A percentile compares a stretch with the other conserved stretches of the same genome.
Conservation (phyloP, 2,113 vertebrate genomes). For the Erinaceus europaeus region DNA sequence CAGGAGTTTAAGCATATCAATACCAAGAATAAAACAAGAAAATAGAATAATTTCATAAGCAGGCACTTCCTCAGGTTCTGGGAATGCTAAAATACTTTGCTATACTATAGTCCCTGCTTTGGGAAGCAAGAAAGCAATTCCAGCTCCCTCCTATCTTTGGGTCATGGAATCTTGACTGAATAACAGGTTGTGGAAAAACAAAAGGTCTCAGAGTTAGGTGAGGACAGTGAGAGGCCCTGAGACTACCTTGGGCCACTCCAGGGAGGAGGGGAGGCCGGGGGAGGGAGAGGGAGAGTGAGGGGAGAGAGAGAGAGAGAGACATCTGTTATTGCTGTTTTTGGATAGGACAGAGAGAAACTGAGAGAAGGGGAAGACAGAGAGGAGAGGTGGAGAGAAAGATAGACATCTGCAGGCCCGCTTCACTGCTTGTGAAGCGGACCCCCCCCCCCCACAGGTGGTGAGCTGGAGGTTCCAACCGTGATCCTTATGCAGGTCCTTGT, state of each 20-base stretch:
- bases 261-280: not conserved
- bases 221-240: not conserved
- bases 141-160: not conserved
- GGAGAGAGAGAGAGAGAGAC: not conserved
- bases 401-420: no score
- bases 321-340: no score
- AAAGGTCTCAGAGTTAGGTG: not conserved
- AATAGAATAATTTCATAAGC: not conserved
- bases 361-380: no score
- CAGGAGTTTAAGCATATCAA: not conserved
- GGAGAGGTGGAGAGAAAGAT: no score
- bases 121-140: conserved; percentile 30
- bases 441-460: no score
- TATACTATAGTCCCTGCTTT: not conserved
- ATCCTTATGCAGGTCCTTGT: no score
- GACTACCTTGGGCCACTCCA: not conserved
- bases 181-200: not conserved
- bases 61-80: not conserved
- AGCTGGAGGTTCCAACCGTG: no score
- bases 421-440: no score
- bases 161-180: not conserved
- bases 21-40: not conserved
- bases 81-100: not conserved
- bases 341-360: no score
- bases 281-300: not conserved